Percentiles rank a stretch among this genome's conserved stretches.
Evolutionary conservation across 2,888 invertebrate genomes (phyloP).

Genomic region (Cantharis nigra): DNA sequence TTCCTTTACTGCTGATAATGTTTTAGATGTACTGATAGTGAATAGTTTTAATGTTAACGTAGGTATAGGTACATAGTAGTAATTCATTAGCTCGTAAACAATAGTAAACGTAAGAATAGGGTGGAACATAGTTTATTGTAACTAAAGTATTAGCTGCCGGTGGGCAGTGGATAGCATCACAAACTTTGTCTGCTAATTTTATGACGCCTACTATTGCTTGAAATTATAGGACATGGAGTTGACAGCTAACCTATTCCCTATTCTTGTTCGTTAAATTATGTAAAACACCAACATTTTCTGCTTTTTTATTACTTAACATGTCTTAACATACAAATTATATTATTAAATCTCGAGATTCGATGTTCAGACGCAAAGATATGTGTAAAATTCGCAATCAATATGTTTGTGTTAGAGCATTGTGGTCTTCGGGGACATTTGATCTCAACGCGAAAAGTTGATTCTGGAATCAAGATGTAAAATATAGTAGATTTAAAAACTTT

Average conservation of each 20-base stretch:
- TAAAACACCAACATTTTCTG: not conserved
- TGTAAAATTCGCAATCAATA: too few relatives aligned
- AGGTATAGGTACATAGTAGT: conserved; percentile 15
- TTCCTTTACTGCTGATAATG: not conserved
- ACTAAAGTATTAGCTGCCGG: conserved; percentile 31
- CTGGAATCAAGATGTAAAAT: too few relatives aligned
- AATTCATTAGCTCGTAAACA: conserved; percentile 31
- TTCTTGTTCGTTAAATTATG: conserved; percentile 9
- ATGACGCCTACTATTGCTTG: conserved; percentile 30
- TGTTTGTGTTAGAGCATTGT: too few relatives aligned
- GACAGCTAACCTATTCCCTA: conserved; percentile 13
- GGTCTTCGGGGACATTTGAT: too few relatives aligned
- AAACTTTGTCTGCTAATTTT: conserved; percentile 36
- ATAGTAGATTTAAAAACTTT: too few relatives aligned
- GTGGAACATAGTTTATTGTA: conserved; percentile 26
- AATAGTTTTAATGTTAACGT: not conserved
- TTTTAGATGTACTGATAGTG: not conserved
- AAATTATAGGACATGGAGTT: conserved; percentile 26
- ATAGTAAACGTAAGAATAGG: conserved; percentile 26
- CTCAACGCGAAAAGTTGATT: too few relatives aligned
- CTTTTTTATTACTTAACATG: not conserved
- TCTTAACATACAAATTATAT: not conserved
- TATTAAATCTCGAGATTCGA: not conserved
- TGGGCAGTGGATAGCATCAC: conserved; percentile 38
- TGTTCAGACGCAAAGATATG: too few relatives aligned